Evolutionary conservation across 1,140 invertebrate species (phyloP).

Genomic region (Pseudachorutes palmiensis): DNA sequence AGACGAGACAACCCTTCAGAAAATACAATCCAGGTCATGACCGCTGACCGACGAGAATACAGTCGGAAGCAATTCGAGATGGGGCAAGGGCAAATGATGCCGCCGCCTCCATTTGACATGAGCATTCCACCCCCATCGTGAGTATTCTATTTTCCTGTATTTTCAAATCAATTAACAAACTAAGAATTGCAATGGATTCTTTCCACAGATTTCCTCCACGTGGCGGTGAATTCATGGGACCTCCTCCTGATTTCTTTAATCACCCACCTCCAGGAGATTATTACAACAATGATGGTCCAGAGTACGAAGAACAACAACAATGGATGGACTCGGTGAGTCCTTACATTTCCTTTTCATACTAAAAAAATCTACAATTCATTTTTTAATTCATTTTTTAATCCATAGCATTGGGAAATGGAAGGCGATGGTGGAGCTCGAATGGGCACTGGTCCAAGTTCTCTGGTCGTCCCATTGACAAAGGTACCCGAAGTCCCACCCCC

Average conservation of each 20-base stretch:
- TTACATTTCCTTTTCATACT: background rate
- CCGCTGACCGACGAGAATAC: slow-evolving; percentile 73
- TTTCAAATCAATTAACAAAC: too few species aligned
- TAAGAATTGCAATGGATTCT: too few species aligned
- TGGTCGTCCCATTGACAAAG: slow-evolving; percentile 32
- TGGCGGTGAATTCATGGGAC: slow-evolving; percentile 21
- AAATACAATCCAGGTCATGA: slow-evolving; percentile 81
- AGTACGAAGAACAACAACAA: slow-evolving; percentile 36
- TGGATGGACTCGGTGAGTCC: slow-evolving; percentile 37
- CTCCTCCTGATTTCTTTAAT: slow-evolving; percentile 34
- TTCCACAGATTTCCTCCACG: slow-evolving; percentile 27
- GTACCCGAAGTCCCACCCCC: slow-evolving; percentile 32
- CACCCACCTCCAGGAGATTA: slow-evolving; percentile 27
- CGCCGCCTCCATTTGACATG: slow-evolving; percentile 44
- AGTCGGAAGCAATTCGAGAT: slow-evolving; percentile 54
- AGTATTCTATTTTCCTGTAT: too few species aligned
- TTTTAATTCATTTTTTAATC: slow-evolving; percentile 14
- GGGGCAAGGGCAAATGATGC: slow-evolving; percentile 49
- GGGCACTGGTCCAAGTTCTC: slow-evolving; percentile 2
- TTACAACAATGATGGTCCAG: slow-evolving; percentile 21
- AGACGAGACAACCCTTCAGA: slow-evolving; percentile 56
- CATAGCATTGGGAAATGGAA: slow-evolving; percentile 32
- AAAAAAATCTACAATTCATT: background rate
- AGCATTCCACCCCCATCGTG: slow-evolving; percentile 37
- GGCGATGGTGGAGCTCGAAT: background rate